phyloP scores from a whole-genome alignment of 2,797 vertebrate genomes.

The Crax fasciolata region DNA sequence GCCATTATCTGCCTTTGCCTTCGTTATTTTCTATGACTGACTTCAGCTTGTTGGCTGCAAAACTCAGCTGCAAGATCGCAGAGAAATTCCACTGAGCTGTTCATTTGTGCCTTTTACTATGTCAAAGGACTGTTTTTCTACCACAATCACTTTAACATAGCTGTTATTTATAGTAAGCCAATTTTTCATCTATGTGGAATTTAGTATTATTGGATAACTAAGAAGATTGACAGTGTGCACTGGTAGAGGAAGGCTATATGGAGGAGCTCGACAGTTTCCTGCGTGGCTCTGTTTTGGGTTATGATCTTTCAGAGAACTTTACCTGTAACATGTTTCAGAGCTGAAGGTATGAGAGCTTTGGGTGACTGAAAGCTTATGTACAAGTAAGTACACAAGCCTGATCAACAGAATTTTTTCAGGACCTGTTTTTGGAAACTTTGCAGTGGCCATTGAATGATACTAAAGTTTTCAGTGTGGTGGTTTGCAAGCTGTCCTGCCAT shows the following conservation, averaged over 20 bases:
- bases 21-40: not conserved
- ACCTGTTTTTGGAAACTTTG: not conserved
- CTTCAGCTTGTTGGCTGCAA: not conserved
- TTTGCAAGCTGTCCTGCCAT: not conserved
- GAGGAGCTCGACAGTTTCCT: not conserved
- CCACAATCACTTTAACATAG: not conserved
- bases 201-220: not conserved
- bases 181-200: not conserved
- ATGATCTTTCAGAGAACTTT: not conserved
- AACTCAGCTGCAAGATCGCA: not conserved
- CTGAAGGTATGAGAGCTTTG: not conserved
- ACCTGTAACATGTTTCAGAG: accelerated
- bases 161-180: not conserved
- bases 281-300: not conserved
- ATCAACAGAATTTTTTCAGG: not conserved
- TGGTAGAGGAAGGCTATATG: not conserved
- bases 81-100: not conserved
- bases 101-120: not conserved
- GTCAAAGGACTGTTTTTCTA: not conserved
- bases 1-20: not conserved
- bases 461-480: not conserved
- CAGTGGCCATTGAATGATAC: not conserved
- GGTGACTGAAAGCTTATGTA: not conserved
- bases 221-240: not conserved
- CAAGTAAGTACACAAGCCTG: not conserved